Evolutionary conservation across 1,140 invertebrate genomes (phyloP).

Genomic region (Papilio helenus): DNA sequence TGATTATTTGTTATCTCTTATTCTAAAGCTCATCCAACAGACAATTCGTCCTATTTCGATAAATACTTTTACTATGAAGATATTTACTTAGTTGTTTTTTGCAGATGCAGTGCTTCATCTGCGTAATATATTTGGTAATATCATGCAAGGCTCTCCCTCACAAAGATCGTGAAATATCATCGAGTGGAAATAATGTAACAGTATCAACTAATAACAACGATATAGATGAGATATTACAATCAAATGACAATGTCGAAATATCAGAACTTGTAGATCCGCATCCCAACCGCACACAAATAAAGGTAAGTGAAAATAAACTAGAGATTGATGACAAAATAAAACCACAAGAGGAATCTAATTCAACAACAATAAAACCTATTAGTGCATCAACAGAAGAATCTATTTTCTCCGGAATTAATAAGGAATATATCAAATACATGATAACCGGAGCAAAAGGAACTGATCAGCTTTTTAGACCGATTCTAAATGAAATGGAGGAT

Average conservation of each 20-base stretch:
- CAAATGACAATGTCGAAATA: slow-evolving; percentile 74
- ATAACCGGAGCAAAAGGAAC: slow-evolving; percentile 34
- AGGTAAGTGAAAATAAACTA: slow-evolving; percentile 44
- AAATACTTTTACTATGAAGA: not conserved
- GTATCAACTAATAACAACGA: slow-evolving; percentile 62
- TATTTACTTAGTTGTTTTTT: slow-evolving; percentile 36
- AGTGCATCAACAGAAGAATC: slow-evolving; percentile 47
- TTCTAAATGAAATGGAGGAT: slow-evolving; percentile 68
- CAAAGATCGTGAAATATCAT: slow-evolving; percentile 47
- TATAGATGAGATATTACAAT: slow-evolving; percentile 60
- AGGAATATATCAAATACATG: slow-evolving; percentile 43
- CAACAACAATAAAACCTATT: slow-evolving; percentile 58
- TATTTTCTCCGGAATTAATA: slow-evolving; percentile 51
- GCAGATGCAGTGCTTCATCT: slow-evolving; percentile 78
- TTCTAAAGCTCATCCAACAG: too few species aligned
- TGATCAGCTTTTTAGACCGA: slow-evolving; percentile 47
- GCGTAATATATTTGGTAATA: slow-evolving; percentile 70
- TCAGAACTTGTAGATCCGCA: slow-evolving; percentile 65
- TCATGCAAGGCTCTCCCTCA: slow-evolving; percentile 60
- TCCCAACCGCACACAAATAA: slow-evolving; percentile 59
- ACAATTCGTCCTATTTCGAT: too few species aligned
- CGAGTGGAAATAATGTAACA: slow-evolving; percentile 56
- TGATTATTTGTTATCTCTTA: too few species aligned
- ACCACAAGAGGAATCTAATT: slow-evolving; percentile 42
- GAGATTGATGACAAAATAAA: slow-evolving; percentile 53